Conservation (phyloP, 2,113 vertebrate genomes). For the Clarias magur region DNA sequence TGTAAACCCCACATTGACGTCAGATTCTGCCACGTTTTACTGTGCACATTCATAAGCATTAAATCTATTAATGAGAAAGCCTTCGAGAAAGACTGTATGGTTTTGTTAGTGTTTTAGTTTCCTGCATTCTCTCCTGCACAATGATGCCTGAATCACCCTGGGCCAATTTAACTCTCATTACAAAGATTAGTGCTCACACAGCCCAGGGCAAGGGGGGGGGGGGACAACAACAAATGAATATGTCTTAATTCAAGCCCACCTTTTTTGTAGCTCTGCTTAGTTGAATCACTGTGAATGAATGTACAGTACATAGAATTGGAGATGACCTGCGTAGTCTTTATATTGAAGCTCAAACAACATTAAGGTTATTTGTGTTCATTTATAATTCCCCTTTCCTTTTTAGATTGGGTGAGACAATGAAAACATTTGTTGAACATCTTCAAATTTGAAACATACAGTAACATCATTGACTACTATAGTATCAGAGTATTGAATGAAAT, state of each 20-base stretch:
- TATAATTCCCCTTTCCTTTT: background rate
- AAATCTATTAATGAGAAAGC: background rate
- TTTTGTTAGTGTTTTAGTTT: slow-evolving; percentile 33
- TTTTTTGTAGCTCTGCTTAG: slow-evolving; percentile 19
- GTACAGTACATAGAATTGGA: slow-evolving; percentile 10
- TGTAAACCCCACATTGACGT: background rate
- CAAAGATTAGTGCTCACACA: slow-evolving; percentile 45
- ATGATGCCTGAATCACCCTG: slow-evolving; percentile 47
- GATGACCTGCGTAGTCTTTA: background rate
- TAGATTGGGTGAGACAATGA: background rate
- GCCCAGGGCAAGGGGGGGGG: slow-evolving; percentile 28
- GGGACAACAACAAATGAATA: slow-evolving; percentile 33
- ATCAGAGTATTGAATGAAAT: background rate
- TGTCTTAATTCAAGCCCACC: slow-evolving; percentile 41
- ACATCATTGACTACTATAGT: background rate
- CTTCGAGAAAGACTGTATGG: slow-evolving; percentile 13
- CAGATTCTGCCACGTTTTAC: background rate
- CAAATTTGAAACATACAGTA: background rate
- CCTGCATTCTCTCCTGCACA: slow-evolving; percentile 35
- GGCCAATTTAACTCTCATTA: slow-evolving; percentile 56
- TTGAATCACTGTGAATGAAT: slow-evolving; percentile 37
- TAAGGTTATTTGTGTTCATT: background rate
- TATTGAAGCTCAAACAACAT: background rate
- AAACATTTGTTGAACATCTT: background rate
- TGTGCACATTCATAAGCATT: background rate